Evolutionary conservation across 2,888 invertebrate genomes (phyloP), one percentile per base, ranked within the genome.

Genomic region (Cerceris rybyensis): DNA sequence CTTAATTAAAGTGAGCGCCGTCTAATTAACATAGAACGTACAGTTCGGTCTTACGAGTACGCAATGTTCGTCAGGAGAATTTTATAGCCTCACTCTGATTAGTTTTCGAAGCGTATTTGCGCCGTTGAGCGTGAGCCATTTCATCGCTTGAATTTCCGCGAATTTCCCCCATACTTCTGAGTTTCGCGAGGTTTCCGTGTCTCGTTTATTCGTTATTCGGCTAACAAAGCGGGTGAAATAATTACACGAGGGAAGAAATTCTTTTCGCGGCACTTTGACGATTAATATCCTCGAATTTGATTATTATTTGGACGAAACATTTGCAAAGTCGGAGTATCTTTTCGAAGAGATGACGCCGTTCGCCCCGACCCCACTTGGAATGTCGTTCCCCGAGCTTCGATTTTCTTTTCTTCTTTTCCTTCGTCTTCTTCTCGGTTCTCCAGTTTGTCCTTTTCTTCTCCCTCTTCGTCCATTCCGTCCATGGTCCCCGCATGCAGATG

Each of bases 341-440:
- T 84, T 78, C 79, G 75, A 85, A 64, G 81, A 81, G 85, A 85
- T 83, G 85, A 85, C 75, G 84, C 83, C 74, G 71, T 86, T 76
- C 81, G 60, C 83, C 74, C 80, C 76, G 75, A 70, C 78, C 75
- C 75, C 84, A 80, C 74, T 74, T 86, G 85, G 85, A 86, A 86
- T 86, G 85, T 84, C 86, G 85, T 84, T 84, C 84, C 83, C 78
- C 84, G 72, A 80, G 81, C 84, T 83, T 83, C 78, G 77, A 76
- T 78, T 79, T 78, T 70, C 73, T 78, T 79, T 79, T 84, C 78
- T 78, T 79, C 76, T 78, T 75, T 55, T 80, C 63, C 69, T 65
- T 70, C 74, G 68, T 66, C 74, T 58, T 11, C 69, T 39, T 17
- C 74, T 72, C 54, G 28, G 28, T 60, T 60, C 61, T 55, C 77